Base-by-base conservation (phyloP, 2,797 vertebrate genomes). In the Xenops minutus region DNA sequence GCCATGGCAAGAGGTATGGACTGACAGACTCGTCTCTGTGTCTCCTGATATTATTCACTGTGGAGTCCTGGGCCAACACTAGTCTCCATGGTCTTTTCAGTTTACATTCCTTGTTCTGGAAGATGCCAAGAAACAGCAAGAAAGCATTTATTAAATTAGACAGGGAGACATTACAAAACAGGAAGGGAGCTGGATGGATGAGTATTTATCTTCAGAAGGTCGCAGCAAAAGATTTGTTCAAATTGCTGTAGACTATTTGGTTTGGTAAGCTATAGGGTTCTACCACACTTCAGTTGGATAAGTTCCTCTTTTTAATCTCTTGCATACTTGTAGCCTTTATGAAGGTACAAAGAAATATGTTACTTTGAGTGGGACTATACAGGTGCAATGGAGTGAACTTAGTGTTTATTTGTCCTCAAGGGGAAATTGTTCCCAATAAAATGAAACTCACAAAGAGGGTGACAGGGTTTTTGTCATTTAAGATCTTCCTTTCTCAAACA, bases 41-140 rank as follows among this genome's bases (percentile, higher is more conserved):
- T 97, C 97, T 97, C 93, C 97, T 96, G 95, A 75, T 92, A 91
- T 96, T 98, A 97, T 98, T 98, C 97, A 94, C 82, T 87, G 69
- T 81, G 30, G 92, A 94, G 74, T 78, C 82, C 77, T 93, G 83
- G 95, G 96, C 97, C 97, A 97, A 69, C 17, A 22, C 75, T 92
- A 89, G 89, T 97, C 97, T 98, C 97, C 90, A 95, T 51, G 73
- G 97, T 89, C 94, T 97, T 97, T 98, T 97, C 94, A 98, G 97
- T 98, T 98, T 98, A 98, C 98, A 98, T 98, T 98, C 98, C 96
- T 97, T 84, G 83, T 97, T 96, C 96, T 96, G 94, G 89, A 96
- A 96, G 92, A 97, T 97, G 97, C 97, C 98, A 98, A 97, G 97
- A 98, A 95, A 94, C 89, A 97, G 98, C 91, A 96, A 98, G 97